Conservation (phyloP, 2,113 vertebrate genomes). For the Bufo bufo region DNA sequence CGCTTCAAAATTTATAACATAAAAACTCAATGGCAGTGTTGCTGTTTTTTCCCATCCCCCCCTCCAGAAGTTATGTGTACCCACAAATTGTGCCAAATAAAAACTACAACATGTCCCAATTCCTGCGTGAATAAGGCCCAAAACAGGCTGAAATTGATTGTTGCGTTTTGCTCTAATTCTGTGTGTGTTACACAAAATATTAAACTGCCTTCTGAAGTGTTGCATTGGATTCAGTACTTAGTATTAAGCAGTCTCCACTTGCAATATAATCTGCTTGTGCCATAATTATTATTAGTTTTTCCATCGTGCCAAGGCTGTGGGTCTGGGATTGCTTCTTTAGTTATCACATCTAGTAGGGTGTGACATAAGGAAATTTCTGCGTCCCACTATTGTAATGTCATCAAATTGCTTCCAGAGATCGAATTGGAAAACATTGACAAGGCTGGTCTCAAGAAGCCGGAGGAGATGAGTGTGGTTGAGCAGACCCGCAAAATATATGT, state of each 20-base stretch:
- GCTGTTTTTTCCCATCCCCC: no score
- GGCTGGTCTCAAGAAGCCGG: not conserved
- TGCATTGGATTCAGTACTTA: not conserved
- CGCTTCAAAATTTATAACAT: no score
- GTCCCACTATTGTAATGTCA: not conserved
- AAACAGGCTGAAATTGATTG: no score
- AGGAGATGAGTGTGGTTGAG: not conserved
- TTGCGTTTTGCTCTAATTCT: not conserved
- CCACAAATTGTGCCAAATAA: no score
- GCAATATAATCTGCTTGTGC: no score
- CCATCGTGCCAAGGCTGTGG: no score
- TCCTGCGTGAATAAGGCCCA: no score
- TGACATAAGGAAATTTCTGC: not conserved
- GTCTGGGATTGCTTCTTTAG: not conserved
- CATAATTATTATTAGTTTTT: no score
- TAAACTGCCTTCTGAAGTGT: not conserved
- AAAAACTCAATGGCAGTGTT: no score
- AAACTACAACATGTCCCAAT: no score
- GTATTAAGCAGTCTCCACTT: not conserved
- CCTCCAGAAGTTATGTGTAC: no score
- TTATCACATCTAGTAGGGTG: not conserved
- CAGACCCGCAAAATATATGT: conserved; percentile 13
- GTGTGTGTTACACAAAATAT: not conserved
- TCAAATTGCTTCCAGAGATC: conserved; percentile 25
- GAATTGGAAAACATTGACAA: not conserved